Evolutionary conservation across 2,888 invertebrate species (phyloP), one percentile per base, ranked within the genome.

Genomic region (Crepidodera aurea): DNA sequence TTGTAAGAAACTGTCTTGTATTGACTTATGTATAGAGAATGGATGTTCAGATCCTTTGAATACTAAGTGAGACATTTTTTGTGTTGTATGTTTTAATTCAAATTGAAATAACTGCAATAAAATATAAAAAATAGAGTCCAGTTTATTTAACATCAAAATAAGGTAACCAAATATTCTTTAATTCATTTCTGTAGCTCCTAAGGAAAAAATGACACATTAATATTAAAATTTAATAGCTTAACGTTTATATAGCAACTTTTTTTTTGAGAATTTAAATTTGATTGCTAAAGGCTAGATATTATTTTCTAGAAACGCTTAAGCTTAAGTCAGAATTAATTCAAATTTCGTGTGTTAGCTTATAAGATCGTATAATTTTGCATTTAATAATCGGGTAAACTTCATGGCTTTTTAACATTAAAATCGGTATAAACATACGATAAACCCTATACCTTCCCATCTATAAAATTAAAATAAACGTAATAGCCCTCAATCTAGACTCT

Each of bases 401-500:
- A 48, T 48, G 27, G 7, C 27, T 48, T 48, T 48, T 48, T 8
- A 46, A 6, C 19, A 22, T 46, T 16, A 46, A 46, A 46, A 19
- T 8, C 15, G 10, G 37, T 37, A 13, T 12, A 37, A 37, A 37
- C 8, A 40, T 40, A 40, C 8, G 8, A 16, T 40, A 40, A 18
- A 8, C 40, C 18, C 27, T 12, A 8, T 27, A 48, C 27, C 22
- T 44, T 13, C 15, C 48, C 27, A 48, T 56, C 34, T 34, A 32
- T 19, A 6, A 55, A 55, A 44, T 55, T 55, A 55, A 55, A 55
- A 55, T 42, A 48, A 53, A 40, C 34, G 57, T 60, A 51, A 46
- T 53, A 37, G 32, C 62, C 40, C 44, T 54, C 48, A 48, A 51
- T 64, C 56, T 46, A 22, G 53, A 25, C 44, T 57, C 50, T 62